Evolutionary conservation across 2,797 vertebrate species (phyloP).

Genomic region (Chrosomus eos): DNA sequence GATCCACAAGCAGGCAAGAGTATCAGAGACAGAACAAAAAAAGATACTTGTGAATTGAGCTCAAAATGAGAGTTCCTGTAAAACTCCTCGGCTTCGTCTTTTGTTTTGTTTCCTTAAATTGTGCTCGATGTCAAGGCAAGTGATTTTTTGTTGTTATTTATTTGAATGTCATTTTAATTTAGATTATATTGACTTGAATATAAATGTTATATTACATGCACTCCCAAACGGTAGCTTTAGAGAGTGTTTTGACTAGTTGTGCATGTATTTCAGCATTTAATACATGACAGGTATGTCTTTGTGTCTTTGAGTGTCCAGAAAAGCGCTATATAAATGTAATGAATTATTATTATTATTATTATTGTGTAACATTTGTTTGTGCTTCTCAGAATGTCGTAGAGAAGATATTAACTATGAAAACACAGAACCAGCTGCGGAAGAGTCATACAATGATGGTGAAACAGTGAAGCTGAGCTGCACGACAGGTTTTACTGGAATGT

Average conservation of each 20-base stretch:
- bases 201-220: not conserved
- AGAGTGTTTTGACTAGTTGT: not conserved
- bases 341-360: too few relatives aligned
- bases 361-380: not conserved
- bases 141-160: too few relatives aligned
- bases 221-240: not conserved
- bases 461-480: conserved; percentile 66
- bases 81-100: conserved; percentile 46
- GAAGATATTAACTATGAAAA: conserved; percentile 8
- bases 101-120: not conserved
- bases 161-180: not conserved
- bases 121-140: conserved; percentile 62
- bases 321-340: too few relatives aligned
- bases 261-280: not conserved
- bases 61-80: conserved; percentile 38
- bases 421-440: not conserved
- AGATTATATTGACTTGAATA: not conserved
- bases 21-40: not conserved
- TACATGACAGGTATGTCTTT: not conserved
- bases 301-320: too few relatives aligned
- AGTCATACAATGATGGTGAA: not conserved
- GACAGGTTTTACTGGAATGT: conserved; percentile 68
- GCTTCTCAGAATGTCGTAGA: rapidly evolving
- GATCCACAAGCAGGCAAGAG: not conserved
- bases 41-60: not conserved